phyloP scores from a whole-genome alignment of 1,140 invertebrate genomes.

The Campoletis sonorensis region DNA sequence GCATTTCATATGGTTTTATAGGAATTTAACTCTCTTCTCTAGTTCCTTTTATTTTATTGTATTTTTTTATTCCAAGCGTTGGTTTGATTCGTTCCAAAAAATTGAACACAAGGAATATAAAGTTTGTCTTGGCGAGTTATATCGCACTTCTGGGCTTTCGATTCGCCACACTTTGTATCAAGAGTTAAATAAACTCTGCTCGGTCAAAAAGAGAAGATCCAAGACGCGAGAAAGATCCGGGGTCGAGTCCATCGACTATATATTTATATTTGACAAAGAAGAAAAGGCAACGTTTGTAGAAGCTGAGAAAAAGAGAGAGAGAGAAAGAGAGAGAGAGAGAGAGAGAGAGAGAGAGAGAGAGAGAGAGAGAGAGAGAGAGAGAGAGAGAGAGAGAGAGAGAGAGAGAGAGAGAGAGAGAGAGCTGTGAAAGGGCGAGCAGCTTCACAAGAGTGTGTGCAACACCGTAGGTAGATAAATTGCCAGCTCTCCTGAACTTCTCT shows the following conservation, averaged over 20 bases:
- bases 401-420: slow-evolving; percentile 21
- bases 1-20: too few species aligned
- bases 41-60: too few species aligned
- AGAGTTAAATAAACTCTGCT: slow-evolving; percentile 67
- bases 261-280: background rate
- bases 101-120: background rate
- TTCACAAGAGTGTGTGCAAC: slow-evolving; percentile 47
- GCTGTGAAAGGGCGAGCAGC: slow-evolving; percentile 42
- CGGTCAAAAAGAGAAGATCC: slow-evolving; percentile 48
- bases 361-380: slow-evolving; percentile 9
- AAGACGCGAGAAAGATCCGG: slow-evolving; percentile 21
- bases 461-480: slow-evolving; percentile 67
- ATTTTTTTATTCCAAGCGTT: too few species aligned
- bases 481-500: slow-evolving; percentile 66
- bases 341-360: slow-evolving; percentile 9
- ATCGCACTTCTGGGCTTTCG: background rate
- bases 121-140: background rate
- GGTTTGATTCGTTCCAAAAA: background rate
- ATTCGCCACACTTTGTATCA: slow-evolving; percentile 12
- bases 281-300: slow-evolving; percentile 17
- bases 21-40: too few species aligned
- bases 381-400: slow-evolving; percentile 3
- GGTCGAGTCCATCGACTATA: slow-evolving; percentile 26
- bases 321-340: background rate
- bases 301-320: too few species aligned